Conservation (phyloP, 2,888 invertebrate species). For the Eustalomyia histrio region DNA sequence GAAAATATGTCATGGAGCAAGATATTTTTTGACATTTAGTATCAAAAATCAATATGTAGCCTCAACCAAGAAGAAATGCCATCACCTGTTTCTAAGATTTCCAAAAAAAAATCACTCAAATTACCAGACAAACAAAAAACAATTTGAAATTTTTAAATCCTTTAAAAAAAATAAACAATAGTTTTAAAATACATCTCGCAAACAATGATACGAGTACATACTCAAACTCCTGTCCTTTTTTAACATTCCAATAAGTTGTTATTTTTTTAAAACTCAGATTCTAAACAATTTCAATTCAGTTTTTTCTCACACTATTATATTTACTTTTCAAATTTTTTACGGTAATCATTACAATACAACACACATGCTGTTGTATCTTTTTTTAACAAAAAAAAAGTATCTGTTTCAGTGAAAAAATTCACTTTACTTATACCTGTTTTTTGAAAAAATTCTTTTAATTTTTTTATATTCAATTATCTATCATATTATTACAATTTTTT, state of each 20-base stretch:
- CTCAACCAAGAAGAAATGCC: background rate
- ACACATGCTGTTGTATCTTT: conserved; percentile 47
- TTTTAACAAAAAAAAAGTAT: conserved; percentile 53
- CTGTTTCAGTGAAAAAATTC: conserved; percentile 51
- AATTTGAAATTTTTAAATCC: conserved; percentile 54
- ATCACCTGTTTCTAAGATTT: conserved; percentile 63
- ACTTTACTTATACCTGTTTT: conserved; percentile 59
- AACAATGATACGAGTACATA: background rate
- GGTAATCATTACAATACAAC: conserved; percentile 49
- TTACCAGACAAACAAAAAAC: conserved; percentile 43
- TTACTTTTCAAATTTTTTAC: conserved; percentile 33
- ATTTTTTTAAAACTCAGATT: conserved; percentile 6
- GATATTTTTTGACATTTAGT: conserved; percentile 45
- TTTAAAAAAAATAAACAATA: conserved; percentile 55
- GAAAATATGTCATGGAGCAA: conserved; percentile 37
- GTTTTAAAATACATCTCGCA: background rate
- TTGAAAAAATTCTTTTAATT: conserved; percentile 9
- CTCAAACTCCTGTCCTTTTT: conserved; percentile 13
- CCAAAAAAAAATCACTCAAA: conserved; percentile 48
- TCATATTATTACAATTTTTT: too few species aligned
- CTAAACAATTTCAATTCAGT: background rate
- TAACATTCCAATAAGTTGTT: conserved; percentile 60
- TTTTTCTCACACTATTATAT: conserved; percentile 19
- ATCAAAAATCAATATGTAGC: conserved; percentile 47
- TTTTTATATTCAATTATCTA: background rate